Base-by-base conservation (phyloP, 2,888 invertebrate genomes). In the Chalcosyrphus nemorum region DNA sequence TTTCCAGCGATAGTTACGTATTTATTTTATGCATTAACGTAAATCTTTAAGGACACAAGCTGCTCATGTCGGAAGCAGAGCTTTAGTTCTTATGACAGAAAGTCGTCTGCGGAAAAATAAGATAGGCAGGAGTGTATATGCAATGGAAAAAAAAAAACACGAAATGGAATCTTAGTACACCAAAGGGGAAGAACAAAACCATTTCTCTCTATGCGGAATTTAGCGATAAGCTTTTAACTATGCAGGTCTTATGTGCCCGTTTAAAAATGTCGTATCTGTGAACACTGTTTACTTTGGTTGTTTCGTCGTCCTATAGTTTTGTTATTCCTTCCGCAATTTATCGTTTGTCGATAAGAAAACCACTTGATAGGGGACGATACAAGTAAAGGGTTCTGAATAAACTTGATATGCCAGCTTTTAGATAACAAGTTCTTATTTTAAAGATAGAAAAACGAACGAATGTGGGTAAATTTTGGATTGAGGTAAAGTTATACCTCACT, bases 161-260 rank as follows among this genome's bases (percentile, higher is more conserved):
- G 38, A 38, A 27, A 35, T n/a, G 45, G 35, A 56, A 52, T 32
- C 52, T 29, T 11, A 57, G 13, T 45, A 45, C 59, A 61, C 6
- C 21, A 24, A 56, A 63, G 29, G 27, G 71, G 38, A 61, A 21
- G 32, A 57, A 24, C 32, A 21, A 24, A 57, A 24, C 32, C 45
- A 32, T n/a, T 32, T 17, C 32, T 43, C 15, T 41, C 9, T 41
- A 17, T 19, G 19, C 2, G n/a, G n/a, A n/a, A n/a, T 19, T 15
- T 2, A 43, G 35, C 35, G 59, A 61, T 80, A 66, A 61, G 52
- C 59, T 35, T 52, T 61, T 38, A 54, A 61, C 59, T 63, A 63
- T 75, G 45, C 35, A 68, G 52, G 54, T 61, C 68, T 68, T 75
- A 75, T 68, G 56, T 63, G 74, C 32, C 41, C 68, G 47, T 21